These are phyloP conservation scores for Lasioglossum zephyrum DNA, from an alignment of 2,888 invertebrate genomes.

Conservation along the genomic window DNA sequence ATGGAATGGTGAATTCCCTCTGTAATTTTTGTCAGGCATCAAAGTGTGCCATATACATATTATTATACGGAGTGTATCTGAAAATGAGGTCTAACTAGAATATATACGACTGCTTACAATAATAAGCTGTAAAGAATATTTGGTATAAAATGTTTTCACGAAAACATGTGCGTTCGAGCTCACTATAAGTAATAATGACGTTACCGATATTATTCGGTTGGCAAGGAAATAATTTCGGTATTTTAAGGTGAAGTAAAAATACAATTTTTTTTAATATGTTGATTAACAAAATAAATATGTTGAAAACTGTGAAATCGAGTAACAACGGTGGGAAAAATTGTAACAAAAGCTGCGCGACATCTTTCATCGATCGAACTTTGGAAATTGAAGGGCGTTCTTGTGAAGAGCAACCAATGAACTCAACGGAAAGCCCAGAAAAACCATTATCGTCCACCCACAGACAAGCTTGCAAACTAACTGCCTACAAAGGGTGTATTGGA, in stretches of 20 bases:
- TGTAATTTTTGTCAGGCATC: neutral
- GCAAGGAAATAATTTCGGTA: too few relatives aligned
- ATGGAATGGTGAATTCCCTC: neutral
- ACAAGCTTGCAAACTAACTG: conserved; percentile 17
- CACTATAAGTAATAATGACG: too few relatives aligned
- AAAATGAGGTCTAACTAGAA: neutral
- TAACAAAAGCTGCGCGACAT: neutral
- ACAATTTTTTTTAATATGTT: too few relatives aligned
- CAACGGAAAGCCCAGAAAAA: neutral
- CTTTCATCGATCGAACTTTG: conserved; percentile 8
- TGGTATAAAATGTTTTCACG: neutral
- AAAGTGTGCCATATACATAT: neutral
- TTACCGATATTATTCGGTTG: too few relatives aligned
- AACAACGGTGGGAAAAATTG: neutral
- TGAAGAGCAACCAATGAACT: conserved; percentile 11
- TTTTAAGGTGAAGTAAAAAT: too few relatives aligned
- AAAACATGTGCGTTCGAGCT: neutral
- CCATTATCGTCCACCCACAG: conserved; percentile 16
- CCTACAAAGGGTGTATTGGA: conserved; percentile 25
- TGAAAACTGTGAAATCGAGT: neutral
- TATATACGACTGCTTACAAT: neutral
- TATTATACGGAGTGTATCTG: neutral
- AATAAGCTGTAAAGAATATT: neutral
- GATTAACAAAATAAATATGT: too few relatives aligned
- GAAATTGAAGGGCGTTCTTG: conserved; percentile 2